phyloP scores from a whole-genome alignment of 2,797 vertebrate genomes.

The Loris lydekkerianus region DNA sequence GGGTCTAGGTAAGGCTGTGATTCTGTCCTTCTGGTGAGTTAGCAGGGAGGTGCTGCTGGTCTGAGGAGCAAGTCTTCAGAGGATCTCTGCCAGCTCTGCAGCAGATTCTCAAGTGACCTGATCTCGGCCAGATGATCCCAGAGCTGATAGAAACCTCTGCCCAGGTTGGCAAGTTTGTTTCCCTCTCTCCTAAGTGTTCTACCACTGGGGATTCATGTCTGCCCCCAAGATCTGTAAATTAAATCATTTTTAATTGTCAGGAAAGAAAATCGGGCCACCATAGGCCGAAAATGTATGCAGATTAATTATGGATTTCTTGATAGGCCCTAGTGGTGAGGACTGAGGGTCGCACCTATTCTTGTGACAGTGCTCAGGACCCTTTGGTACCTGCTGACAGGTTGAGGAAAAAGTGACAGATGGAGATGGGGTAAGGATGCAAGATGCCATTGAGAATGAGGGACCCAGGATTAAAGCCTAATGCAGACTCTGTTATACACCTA shows the following conservation, averaged over 20 bases:
- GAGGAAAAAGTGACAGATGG: background rate
- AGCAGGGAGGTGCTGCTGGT: background rate
- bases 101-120: background rate
- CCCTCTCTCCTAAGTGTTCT: conserved; percentile 85
- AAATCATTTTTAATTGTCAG: conserved; percentile 73
- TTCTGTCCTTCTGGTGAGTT: background rate
- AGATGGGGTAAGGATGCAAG: background rate
- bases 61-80: background rate
- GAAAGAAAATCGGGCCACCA: conserved; percentile 58
- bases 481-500: background rate
- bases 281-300: background rate
- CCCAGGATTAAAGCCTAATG: background rate
- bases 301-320: background rate
- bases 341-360: no score
- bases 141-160: conserved; percentile 81
- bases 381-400: background rate
- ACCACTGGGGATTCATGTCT: conserved; percentile 84
- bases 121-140: background rate
- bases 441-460: background rate
- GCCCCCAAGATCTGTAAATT: conserved; percentile 78
- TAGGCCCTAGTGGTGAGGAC: background rate
- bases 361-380: background rate
- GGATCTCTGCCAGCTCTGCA: background rate
- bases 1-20: no score
- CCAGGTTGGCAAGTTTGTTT: conserved; percentile 85